These are phyloP conservation scores for Falco columbarius DNA, from an alignment of 2,797 vertebrate genomes.

Conservation along the genomic window DNA sequence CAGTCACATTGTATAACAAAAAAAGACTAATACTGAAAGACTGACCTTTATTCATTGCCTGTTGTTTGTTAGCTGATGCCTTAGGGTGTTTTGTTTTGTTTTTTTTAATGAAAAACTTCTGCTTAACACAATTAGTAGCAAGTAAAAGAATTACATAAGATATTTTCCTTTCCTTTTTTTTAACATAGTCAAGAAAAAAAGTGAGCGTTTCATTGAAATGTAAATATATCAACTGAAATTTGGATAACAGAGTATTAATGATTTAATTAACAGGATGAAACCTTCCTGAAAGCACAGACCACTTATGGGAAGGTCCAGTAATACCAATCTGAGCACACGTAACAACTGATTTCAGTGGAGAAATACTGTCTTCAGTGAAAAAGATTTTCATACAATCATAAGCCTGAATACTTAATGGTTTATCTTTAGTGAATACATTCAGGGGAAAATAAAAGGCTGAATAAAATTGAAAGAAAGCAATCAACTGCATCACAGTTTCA, in stretches of 20 bases:
- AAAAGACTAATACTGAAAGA: background rate
- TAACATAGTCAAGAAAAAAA: background rate
- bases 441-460: slow-evolving; percentile 3
- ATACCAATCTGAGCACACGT: background rate
- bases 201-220: slow-evolving; percentile 20
- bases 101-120: background rate
- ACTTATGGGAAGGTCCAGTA: background rate
- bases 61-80: background rate
- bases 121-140: background rate
- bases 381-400: background rate
- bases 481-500: slow-evolving; percentile 37
- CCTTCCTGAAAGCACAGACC: background rate
- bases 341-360: background rate
- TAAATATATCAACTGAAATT: slow-evolving; percentile 14
- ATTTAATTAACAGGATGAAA: slow-evolving; percentile 32
- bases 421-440: slow-evolving; percentile 18
- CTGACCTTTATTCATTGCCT: background rate
- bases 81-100: background rate
- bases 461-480: slow-evolving; percentile 32
- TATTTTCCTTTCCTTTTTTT: background rate
- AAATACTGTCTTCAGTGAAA: background rate
- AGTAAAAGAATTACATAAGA: background rate
- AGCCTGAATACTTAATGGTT: slow-evolving; percentile 24
- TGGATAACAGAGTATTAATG: background rate
- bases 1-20: background rate